phyloP scores from a whole-genome alignment of 2,888 invertebrate genomes.

The Dicycla oo region DNA sequence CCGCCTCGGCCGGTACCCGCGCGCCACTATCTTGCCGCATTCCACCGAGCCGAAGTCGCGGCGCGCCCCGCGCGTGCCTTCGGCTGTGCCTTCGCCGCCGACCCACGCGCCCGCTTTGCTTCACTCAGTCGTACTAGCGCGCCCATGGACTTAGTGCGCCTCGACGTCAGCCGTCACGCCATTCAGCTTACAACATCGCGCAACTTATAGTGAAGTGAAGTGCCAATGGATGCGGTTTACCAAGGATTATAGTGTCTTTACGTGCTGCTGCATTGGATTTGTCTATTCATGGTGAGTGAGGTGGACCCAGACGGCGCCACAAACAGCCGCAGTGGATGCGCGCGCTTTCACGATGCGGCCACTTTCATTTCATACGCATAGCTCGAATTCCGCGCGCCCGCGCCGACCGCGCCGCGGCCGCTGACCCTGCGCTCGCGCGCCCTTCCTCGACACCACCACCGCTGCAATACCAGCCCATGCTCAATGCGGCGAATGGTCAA shows the following conservation, averaged over 20 bases:
- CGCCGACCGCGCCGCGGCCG: slow-evolving; percentile 87
- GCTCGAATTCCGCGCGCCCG: slow-evolving; percentile 89
- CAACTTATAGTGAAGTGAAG: slow-evolving; percentile 86
- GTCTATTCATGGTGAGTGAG: slow-evolving; percentile 88
- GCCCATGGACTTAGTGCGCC: slow-evolving; percentile 79
- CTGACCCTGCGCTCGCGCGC: slow-evolving; percentile 90
- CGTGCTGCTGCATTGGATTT: slow-evolving; percentile 84
- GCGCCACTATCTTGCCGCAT: slow-evolving; percentile 86
- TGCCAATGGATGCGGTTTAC: slow-evolving; percentile 88
- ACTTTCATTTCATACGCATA: slow-evolving; percentile 91
- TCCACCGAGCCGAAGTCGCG: slow-evolving; percentile 88
- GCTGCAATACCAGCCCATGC: slow-evolving; percentile 72
- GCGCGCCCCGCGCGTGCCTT: slow-evolving; percentile 88
- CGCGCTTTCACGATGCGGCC: slow-evolving; percentile 90
- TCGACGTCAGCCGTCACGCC: slow-evolving; percentile 72
- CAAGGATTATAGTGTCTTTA: slow-evolving; percentile 81
- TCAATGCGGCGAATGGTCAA: slow-evolving; percentile 49
- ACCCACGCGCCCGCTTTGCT: slow-evolving; percentile 93
- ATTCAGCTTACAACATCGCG: slow-evolving; percentile 78
- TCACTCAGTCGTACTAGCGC: slow-evolving; percentile 85
- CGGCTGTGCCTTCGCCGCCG: slow-evolving; percentile 89
- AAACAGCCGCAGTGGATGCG: slow-evolving; percentile 83
- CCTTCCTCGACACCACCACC: slow-evolving; percentile 83
- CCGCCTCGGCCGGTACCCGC: slow-evolving; percentile 79
- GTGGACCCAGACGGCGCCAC: slow-evolving; percentile 73